A percentile compares a stretch with the other conserved stretches of the same genome.
These are phyloP conservation scores for Hypotaenidia philippensis DNA, from an alignment of 2,797 vertebrate species.

Conservation along the genomic window DNA sequence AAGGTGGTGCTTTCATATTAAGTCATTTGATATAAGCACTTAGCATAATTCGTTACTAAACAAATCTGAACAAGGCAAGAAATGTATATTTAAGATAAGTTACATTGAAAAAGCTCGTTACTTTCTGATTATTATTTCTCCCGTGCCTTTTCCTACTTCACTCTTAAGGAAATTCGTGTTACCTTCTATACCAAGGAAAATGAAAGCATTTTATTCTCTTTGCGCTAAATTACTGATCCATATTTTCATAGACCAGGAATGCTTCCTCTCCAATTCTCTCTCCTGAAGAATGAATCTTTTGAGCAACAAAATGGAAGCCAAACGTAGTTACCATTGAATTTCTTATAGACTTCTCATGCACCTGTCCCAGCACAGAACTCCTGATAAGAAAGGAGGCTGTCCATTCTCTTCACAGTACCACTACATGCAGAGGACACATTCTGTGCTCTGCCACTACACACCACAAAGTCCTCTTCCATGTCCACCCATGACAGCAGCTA, in stretches of 20 bases:
- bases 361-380: background rate
- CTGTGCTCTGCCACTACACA: background rate
- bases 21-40: background rate
- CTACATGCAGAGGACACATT: fast-evolving
- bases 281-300: background rate
- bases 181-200: background rate
- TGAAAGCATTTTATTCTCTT: background rate
- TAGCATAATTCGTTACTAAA: constrained; percentile 11
- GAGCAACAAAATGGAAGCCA: background rate
- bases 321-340: background rate
- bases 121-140: background rate
- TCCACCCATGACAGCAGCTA: background rate
- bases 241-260: background rate
- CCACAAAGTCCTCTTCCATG: background rate
- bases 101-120: background rate
- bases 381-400: background rate
- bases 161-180: background rate
- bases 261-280: background rate
- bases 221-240: background rate
- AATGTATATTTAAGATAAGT: background rate
- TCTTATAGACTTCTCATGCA: background rate
- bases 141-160: background rate
- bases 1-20: background rate
- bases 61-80: background rate
- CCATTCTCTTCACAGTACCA: fast-evolving